These are phyloP conservation scores for Myotis daubentonii DNA, from an alignment of 2,797 vertebrate genomes.

Conservation along the genomic window DNA sequence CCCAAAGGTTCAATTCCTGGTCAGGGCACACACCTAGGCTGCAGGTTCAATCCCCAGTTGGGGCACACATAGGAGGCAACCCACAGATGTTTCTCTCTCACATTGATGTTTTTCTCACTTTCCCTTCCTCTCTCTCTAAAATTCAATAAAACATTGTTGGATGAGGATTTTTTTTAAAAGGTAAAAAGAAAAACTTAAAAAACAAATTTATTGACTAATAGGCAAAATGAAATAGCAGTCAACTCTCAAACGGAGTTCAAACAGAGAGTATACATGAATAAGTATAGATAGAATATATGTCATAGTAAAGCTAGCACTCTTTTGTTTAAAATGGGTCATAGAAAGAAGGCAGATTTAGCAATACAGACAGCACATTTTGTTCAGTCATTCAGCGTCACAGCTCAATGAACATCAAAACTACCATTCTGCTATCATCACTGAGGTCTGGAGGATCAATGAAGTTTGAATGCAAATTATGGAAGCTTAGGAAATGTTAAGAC, in stretches of 20 bases:
- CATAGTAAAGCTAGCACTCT: not conserved
- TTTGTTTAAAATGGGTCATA: not conserved
- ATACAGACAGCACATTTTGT: not conserved
- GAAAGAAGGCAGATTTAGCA: not conserved
- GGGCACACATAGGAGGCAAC: not conserved
- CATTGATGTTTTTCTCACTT: not conserved
- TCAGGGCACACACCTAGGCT: not conserved
- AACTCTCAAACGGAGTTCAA: not conserved
- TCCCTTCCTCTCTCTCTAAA: not conserved
- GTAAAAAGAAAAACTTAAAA: not conserved
- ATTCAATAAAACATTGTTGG: not conserved
- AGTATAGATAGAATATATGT: not conserved
- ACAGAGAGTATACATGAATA: not conserved
- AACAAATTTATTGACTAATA: not conserved
- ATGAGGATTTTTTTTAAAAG: not conserved
- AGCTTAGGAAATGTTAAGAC: not conserved
- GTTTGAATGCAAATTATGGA: not conserved
- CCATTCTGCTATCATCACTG: not conserved
- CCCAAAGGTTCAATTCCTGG: not conserved
- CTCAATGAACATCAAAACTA: not conserved
- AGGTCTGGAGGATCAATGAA: not conserved
- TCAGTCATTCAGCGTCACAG: not conserved
- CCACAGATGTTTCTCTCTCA: not conserved
- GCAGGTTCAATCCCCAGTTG: not conserved
- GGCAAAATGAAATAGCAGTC: not conserved